Conservation (phyloP, 2,113 vertebrate genomes). For the Aspiorhynchus laticeps region DNA sequence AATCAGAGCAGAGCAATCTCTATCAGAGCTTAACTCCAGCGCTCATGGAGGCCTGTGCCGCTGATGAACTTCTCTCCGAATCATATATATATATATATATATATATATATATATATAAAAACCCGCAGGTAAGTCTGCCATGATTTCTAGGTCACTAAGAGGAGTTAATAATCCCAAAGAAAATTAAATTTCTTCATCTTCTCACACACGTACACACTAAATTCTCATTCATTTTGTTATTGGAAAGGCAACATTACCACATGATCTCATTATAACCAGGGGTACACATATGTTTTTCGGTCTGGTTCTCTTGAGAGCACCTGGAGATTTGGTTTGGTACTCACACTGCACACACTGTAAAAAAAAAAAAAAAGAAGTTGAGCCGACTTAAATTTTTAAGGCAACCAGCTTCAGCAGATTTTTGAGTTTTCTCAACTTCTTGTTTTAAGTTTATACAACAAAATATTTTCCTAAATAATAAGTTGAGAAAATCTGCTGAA, state of each 20-base stretch:
- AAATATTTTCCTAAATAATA: too few relatives aligned
- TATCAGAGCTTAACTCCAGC: slow-evolving; percentile 66
- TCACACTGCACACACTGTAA: too few relatives aligned
- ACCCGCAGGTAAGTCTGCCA: neutral
- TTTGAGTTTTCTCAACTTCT: too few relatives aligned
- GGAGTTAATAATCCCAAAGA: slow-evolving; percentile 25
- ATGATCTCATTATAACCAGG: neutral
- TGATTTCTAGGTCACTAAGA: slow-evolving; percentile 4
- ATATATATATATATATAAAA: neutral
- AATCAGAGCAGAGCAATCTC: slow-evolving; percentile 66
- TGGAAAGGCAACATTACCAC: neutral
- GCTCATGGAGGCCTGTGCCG: slow-evolving; percentile 47
- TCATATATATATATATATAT: neutral
- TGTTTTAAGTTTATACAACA: too few relatives aligned
- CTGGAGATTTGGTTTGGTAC: too few relatives aligned
- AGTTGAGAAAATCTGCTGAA: too few relatives aligned
- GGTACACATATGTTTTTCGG: too few relatives aligned
- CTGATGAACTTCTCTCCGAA: neutral
- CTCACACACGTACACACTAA: neutral
- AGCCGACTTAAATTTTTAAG: too few relatives aligned
- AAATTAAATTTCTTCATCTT: slow-evolving; percentile 16
- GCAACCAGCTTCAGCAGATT: too few relatives aligned
- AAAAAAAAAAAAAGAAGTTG: too few relatives aligned
- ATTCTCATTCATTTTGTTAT: neutral
- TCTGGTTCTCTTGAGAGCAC: too few relatives aligned